These are phyloP conservation scores for Aproaerema taeniolella DNA, from an alignment of 2,888 invertebrate species.

Conservation along the genomic window DNA sequence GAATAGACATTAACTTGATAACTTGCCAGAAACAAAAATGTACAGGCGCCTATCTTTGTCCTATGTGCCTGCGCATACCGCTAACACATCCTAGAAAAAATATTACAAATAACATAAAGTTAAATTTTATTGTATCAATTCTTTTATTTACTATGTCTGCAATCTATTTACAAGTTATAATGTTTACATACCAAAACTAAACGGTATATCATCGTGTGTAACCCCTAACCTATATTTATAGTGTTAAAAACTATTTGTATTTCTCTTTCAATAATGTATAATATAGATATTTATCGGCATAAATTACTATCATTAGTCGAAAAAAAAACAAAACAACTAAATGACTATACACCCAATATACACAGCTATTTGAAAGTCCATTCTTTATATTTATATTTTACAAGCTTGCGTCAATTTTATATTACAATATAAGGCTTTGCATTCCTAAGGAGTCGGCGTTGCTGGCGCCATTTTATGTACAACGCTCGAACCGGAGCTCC, in stretches of 20 bases:
- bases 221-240: constrained; percentile 74
- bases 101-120: constrained; percentile 68
- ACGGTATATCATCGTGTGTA: constrained; percentile 67
- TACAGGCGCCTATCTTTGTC: constrained; percentile 46
- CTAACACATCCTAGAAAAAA: constrained; percentile 49
- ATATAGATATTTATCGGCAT: constrained; percentile 69
- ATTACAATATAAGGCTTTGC: constrained; percentile 69
- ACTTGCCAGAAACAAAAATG: constrained; percentile 54
- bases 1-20: constrained; percentile 43
- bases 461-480: constrained; percentile 45
- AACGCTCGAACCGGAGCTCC: constrained; percentile 35
- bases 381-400: constrained; percentile 62
- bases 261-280: constrained; percentile 65
- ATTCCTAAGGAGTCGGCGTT: constrained; percentile 46
- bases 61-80: constrained; percentile 29
- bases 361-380: constrained; percentile 65
- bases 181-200: constrained; percentile 75
- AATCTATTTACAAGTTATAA: constrained; percentile 69
- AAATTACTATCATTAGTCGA: constrained; percentile 74
- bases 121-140: constrained; percentile 72
- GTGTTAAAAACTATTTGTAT: constrained; percentile 73
- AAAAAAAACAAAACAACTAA: constrained; percentile 60
- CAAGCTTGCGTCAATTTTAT: constrained; percentile 58
- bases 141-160: constrained; percentile 66
- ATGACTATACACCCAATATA: constrained; percentile 76